Evolutionary conservation across 2,113 vertebrate species (phyloP).

Genomic region (Tetrax tetrax): DNA sequence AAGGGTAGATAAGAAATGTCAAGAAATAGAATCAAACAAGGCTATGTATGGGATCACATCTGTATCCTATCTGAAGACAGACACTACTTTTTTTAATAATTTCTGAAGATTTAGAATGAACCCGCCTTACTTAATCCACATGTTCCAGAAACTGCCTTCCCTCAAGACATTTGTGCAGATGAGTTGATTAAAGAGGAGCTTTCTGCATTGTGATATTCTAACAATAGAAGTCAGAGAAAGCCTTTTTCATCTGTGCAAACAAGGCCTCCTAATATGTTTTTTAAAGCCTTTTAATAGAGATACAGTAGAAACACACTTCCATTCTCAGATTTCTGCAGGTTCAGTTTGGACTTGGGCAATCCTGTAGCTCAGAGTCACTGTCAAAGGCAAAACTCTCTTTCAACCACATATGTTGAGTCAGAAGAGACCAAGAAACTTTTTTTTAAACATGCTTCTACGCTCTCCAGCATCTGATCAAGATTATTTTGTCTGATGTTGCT

Average conservation of each 20-base stretch:
- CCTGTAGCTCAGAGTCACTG: background rate
- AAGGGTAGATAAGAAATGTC: background rate
- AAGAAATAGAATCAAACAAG: background rate
- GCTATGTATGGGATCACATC: background rate
- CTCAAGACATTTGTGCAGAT: background rate
- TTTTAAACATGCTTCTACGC: background rate
- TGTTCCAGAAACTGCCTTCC: background rate
- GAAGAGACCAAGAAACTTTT: background rate
- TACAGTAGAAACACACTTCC: background rate
- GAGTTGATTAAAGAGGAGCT: background rate
- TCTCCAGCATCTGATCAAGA: background rate
- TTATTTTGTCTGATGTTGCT: background rate
- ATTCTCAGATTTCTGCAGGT: background rate
- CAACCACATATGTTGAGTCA: rapidly evolving
- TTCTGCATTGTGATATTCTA: background rate
- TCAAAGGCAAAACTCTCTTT: background rate
- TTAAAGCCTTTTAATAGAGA: background rate
- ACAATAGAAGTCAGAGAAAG: background rate
- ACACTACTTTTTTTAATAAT: background rate
- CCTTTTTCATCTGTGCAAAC: background rate
- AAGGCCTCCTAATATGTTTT: background rate
- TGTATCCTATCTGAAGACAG: background rate
- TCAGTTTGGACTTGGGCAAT: background rate
- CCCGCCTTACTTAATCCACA: background rate
- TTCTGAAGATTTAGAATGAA: background rate